These are phyloP conservation scores for Athetis lepigone DNA, from an alignment of 2,888 invertebrate genomes.

Conservation along the genomic window DNA sequence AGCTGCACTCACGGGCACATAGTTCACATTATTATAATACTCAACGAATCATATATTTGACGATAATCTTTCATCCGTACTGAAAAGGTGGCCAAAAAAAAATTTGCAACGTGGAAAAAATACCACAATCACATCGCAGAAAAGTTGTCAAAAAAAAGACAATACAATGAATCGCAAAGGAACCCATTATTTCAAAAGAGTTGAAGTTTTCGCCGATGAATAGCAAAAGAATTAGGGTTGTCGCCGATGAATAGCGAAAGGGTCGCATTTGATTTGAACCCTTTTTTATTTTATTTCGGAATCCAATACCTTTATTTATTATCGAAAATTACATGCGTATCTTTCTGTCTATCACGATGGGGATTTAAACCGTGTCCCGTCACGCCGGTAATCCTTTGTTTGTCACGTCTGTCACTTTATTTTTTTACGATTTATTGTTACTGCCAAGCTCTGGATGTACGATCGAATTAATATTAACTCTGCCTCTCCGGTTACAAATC, in stretches of 20 bases:
- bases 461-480: neutral
- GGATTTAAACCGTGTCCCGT: slow-evolving; percentile 27
- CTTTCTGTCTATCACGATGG: slow-evolving; percentile 38
- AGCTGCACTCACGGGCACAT: neutral
- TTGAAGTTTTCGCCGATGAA: slow-evolving; percentile 37
- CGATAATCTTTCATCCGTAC: neutral
- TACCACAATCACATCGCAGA: neutral
- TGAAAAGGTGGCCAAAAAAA: no score
- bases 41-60: neutral
- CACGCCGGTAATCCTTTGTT: slow-evolving; percentile 35
- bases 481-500: slow-evolving; percentile 8
- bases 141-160: neutral
- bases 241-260: slow-evolving; percentile 30
- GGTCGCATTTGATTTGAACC: slow-evolving; percentile 31
- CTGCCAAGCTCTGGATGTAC: neutral
- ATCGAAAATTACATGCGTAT: slow-evolving; percentile 22
- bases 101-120: no score
- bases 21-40: neutral
- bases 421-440: slow-evolving; percentile 39
- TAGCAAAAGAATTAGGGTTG: slow-evolving; percentile 22
- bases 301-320: slow-evolving; percentile 36
- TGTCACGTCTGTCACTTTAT: slow-evolving; percentile 38
- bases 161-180: slow-evolving; percentile 5
- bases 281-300: slow-evolving; percentile 25
- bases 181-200: slow-evolving; percentile 12